phyloP scores from a whole-genome alignment of 2,888 invertebrate species.

The Chaitophorus viminalis region DNA sequence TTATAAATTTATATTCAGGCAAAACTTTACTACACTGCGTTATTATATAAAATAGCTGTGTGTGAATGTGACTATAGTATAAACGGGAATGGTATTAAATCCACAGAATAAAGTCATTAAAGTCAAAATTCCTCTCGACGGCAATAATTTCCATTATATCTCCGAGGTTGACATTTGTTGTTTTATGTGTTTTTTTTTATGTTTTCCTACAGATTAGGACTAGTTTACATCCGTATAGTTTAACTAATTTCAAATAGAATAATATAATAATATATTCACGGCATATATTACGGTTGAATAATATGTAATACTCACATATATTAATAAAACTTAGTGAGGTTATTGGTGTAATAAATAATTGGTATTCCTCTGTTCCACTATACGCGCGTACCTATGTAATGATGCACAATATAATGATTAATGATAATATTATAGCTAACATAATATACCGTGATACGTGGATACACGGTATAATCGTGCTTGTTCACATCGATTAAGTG shows the following conservation, averaged over 20 bases:
- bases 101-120: slow-evolving; percentile 38
- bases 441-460: too few relatives aligned
- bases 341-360: slow-evolving; percentile 12
- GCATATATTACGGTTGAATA: background rate
- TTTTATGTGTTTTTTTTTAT: slow-evolving; percentile 47
- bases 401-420: too few relatives aligned
- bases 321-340: slow-evolving; percentile 35
- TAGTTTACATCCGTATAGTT: background rate
- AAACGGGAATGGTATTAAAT: slow-evolving; percentile 37
- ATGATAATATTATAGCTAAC: too few relatives aligned
- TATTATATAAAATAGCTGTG: background rate
- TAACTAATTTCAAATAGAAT: slow-evolving; percentile 27
- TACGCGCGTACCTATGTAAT: background rate
- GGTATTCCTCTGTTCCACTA: background rate
- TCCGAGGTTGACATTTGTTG: slow-evolving; percentile 33
- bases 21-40: background rate
- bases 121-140: slow-evolving; percentile 31
- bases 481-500: too few relatives aligned
- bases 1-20: background rate
- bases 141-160: slow-evolving; percentile 44
- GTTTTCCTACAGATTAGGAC: slow-evolving; percentile 15
- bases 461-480: too few relatives aligned
- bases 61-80: slow-evolving; percentile 38
- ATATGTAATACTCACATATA: slow-evolving; percentile 21
- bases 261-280: background rate